Base-by-base conservation (phyloP, 2,888 invertebrate genomes). In the Adineta ricciae region DNA sequence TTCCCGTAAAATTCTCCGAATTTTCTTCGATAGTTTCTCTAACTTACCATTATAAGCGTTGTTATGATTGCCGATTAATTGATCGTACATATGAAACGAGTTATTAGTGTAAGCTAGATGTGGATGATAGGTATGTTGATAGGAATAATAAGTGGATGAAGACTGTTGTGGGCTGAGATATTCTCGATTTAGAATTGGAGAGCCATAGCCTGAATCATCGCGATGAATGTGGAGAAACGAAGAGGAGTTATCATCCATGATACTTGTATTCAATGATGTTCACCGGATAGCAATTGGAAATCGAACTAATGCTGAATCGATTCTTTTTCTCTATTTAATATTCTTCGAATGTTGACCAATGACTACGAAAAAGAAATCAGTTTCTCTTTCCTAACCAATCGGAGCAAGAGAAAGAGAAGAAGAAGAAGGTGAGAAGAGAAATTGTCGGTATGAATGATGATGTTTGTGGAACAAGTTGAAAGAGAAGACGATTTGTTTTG, bases 401-500 rank as follows among this genome's bases (percentile, higher is more conserved):
- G 36, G 32, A 27, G 19, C 4, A 32, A 9, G 64, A n/a, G 16
- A 27, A 14, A 27, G 32, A 16, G 16, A 64, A 16, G 32, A 19
- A 50, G 50, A 16, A 32, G 14, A 16, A 16, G 32, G 64, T 11
- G 32, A 64, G 27, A 64, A 11, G 16, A 64, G 16, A 64, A 24
- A 1, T 36, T 19, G 32, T 36, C 64, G 64, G 64, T 64, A 19
- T 64, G 64, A 64, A 32, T 64, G 64, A 27, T 64, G 64, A 64
- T 19, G 64, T 14, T 64, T 64, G 64, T 64, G 64, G 64, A 64
- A 64, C 64, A 64, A 64, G 64, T 64, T 64, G 64, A 64, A 64
- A 64, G 64, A 64, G 32, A 32, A 64, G 32, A 64, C 64, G 7
- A 64, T 64, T 64, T 64, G 64, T 64, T 64, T 64, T 64, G 64